Evolutionary conservation across 2,113 vertebrate species (phyloP), one percentile per base, ranked within the genome.

Genomic region (Microtus pennsylvanicus): DNA sequence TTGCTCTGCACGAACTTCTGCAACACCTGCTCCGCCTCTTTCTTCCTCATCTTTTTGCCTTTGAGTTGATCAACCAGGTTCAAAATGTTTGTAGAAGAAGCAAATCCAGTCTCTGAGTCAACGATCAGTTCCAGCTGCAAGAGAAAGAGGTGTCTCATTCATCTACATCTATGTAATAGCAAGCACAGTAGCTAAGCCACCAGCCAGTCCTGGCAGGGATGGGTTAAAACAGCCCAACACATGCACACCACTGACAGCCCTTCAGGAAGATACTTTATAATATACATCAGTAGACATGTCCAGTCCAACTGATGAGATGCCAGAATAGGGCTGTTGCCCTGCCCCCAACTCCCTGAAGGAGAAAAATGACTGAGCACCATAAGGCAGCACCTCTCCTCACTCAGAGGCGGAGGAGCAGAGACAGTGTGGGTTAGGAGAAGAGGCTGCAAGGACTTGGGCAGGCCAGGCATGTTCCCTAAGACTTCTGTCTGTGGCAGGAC

Each of bases 41-140:
- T 99, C 96, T 99, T 99, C 98, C 99, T 99, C 98, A 99, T 99
- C 98, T 99, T 99, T 97, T 99, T 99, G 88, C 98, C 98, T 89
- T 99, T 98, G 74, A 99, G 98, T 58, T 98, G 98, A 97, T 99
- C 99, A 0, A 99, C 98, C 63, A 98, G 98, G 97, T 99, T 99
- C 97, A 99, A 97, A 72, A 99, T 99, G 92, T 99, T 99, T 5
- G 99, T 99, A 94, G 99, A 99, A 55, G 99, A 99, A 0, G 98
- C 99, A 91, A 98, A 99, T 85, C 99, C 99, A 4, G 96, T 99
- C 81, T 99, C 99, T 38, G 99, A 99, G 78, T 98, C 97, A 85
- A 99, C 97, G 1, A 99, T 99, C 93, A 99, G 98, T 77, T 99
- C 99, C 98, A 99, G 98, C 99, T 99, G 75, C 77, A 97, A 98